Base-by-base conservation (phyloP, 2,797 vertebrate species). In the Protonibea diacanthus region DNA sequence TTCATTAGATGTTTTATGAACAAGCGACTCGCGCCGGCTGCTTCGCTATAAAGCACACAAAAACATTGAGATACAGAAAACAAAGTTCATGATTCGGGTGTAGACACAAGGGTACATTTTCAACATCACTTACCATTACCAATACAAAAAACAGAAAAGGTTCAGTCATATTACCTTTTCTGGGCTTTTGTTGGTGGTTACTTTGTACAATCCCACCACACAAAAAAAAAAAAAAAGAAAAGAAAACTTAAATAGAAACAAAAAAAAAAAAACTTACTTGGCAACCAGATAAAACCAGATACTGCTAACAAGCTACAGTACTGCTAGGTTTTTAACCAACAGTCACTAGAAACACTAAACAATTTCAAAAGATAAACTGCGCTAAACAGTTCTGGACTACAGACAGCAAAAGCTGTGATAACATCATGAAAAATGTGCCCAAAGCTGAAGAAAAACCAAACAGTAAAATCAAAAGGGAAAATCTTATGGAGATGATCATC, bases 1-100 rank as follows among this genome's bases (percentile, higher is more conserved):
- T 97, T 99, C 98, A 99, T 97, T 97, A 99, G 98, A 96, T 97
- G 98, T 99, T 98, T 98, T 98, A 99, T 98, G 97, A 98, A 98
- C 98, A 99, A 99, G 94, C 97, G 98, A 99, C 96, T 98, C 97
- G 94, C 97, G 98, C 96, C 97, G 97, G 97, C 98, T 97, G 98
- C 98, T 99, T 98, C 98, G 98, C 98, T 99, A 99, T 95, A 99
- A 99, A 99, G 98, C 98, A 99, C 98, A 99, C 98, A 99, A 97
- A 98, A 97, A 99, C 99, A 99, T 99, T 97, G 98, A 99, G 97
- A 99, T 99, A 99, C 98, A 99, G 96, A 99, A 98, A 98, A 99
- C 96, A 98, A 97, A 98, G 97, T 97, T 99, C 93, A 95, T 97
- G 97, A 98, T 98, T 99, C 96, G 95, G 97, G 95, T 95, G 97